phyloP scores from a whole-genome alignment of 1,140 invertebrate genomes.

The Apis florea region DNA sequence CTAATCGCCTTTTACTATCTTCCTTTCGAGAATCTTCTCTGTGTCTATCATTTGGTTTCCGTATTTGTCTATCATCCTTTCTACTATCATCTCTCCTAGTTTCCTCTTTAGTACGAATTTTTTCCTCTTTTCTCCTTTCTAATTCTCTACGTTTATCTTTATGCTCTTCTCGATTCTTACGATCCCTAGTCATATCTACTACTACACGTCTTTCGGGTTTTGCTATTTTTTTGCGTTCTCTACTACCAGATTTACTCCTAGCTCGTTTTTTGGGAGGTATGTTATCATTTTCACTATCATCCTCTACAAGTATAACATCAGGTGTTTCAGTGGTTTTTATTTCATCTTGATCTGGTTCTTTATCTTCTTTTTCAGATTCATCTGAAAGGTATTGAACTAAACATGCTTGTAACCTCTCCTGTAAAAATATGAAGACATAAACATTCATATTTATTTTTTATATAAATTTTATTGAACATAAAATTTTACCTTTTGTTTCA shows the following conservation, averaged over 20 bases:
- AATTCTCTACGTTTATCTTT: slow-evolving; percentile 73
- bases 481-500: slow-evolving; percentile 89
- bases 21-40: slow-evolving; percentile 77
- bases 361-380: slow-evolving; percentile 75
- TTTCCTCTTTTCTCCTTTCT: slow-evolving; percentile 72
- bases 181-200: slow-evolving; percentile 77
- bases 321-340: slow-evolving; percentile 69
- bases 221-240: slow-evolving; percentile 72
- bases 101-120: slow-evolving; percentile 66
- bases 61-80: slow-evolving; percentile 72
- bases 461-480: neutral
- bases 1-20: slow-evolving; percentile 72
- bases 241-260: slow-evolving; percentile 71
- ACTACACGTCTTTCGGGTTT: slow-evolving; percentile 76
- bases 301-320: slow-evolving; percentile 78
- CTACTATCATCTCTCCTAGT: slow-evolving; percentile 76
- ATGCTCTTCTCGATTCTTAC: slow-evolving; percentile 66
- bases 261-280: slow-evolving; percentile 66
- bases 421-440: slow-evolving; percentile 19
- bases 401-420: slow-evolving; percentile 83
- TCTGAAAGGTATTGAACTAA: slow-evolving; percentile 80
- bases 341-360: slow-evolving; percentile 55
- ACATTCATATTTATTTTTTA: slow-evolving; percentile 5
- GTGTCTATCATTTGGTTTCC: slow-evolving; percentile 69
- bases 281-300: slow-evolving; percentile 74